A percentile compares a stretch with the other conserved stretches of the same genome.
Conservation (phyloP, 2,797 vertebrate genomes). For the Anguilla marmorata region DNA sequence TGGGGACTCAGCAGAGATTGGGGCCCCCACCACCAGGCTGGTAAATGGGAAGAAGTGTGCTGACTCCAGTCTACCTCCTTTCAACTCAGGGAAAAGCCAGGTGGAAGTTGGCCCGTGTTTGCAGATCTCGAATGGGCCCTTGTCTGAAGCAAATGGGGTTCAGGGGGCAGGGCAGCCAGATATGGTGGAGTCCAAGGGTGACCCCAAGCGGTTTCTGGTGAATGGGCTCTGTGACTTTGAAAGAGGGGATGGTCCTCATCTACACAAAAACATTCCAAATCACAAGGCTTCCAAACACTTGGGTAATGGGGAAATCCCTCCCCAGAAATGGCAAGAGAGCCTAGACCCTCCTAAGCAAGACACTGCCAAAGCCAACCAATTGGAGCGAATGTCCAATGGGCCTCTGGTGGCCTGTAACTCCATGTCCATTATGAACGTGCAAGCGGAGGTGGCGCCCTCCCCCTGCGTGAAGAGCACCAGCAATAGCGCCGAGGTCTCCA, state of each 20-base stretch:
- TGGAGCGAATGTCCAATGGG: conserved; percentile 92
- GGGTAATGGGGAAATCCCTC: conserved; percentile 93
- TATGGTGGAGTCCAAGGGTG: conserved; percentile 74
- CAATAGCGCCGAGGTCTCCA: conserved; percentile 84
- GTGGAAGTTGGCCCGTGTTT: conserved; percentile 78
- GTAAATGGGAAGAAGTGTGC: conserved; percentile 95
- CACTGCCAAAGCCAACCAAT: conserved; percentile 98
- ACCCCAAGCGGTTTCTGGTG: conserved; percentile 91
- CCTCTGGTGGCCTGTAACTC: conserved; percentile 80
- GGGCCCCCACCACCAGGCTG: conserved; percentile 84
- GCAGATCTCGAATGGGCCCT: conserved; percentile 88
- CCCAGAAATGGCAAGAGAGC: conserved; percentile 80
- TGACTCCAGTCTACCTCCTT: conserved; percentile 98
- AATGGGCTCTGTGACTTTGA: conserved; percentile 99
- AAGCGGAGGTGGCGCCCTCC: conserved; percentile 72
- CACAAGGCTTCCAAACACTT: conserved; percentile 99
- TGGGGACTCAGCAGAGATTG: conserved; percentile 82
- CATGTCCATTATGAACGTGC: conserved; percentile 71
- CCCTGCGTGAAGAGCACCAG: conserved; percentile 76
- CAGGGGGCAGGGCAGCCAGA: conserved; percentile 75
- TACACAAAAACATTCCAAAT: conserved; percentile 99
- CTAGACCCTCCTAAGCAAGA: conserved; percentile 86
- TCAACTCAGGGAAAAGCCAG: conserved; percentile 99
- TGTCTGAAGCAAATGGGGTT: conserved; percentile 81
- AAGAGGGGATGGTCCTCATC: conserved; percentile 84